A percentile compares a stretch with the other conserved stretches of the same genome.
These are phyloP conservation scores for Apomyelois bistriatella DNA, from an alignment of 2,888 invertebrate genomes.

Conservation along the genomic window DNA sequence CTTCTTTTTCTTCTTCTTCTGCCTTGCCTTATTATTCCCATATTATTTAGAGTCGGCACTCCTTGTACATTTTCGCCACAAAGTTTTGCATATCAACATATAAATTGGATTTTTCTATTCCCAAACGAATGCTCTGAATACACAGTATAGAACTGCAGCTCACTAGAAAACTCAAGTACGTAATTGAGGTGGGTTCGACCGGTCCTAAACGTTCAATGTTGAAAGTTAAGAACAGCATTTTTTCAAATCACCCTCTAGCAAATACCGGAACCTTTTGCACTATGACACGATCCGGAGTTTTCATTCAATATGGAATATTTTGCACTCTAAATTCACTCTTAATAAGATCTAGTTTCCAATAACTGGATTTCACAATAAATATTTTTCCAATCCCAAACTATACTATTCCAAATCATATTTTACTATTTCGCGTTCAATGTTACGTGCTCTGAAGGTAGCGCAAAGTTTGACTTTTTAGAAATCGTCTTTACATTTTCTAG, in stretches of 20 bases:
- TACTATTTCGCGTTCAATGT: constrained; percentile 17
- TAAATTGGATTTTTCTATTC: no score
- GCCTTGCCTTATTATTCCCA: no score
- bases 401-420: constrained; percentile 20
- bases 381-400: constrained; percentile 20
- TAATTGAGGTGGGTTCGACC: background rate
- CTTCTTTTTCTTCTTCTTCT: no score
- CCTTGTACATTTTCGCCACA: no score
- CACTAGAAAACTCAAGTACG: no score
- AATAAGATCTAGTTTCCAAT: constrained; percentile 14
- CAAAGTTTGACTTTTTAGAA: background rate
- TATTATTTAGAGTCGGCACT: no score
- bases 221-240: background rate
- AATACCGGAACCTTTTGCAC: background rate
- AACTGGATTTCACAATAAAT: constrained; percentile 1
- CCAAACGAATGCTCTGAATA: no score
- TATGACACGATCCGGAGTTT: background rate
- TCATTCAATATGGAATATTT: background rate
- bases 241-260: background rate
- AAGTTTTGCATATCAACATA: no score
- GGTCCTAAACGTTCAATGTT: background rate
- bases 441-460: constrained; percentile 2
- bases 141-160: no score
- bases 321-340: background rate
- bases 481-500: background rate